Evolutionary conservation across 2,113 vertebrate species (phyloP).

Genomic region (Petroica traversi): DNA sequence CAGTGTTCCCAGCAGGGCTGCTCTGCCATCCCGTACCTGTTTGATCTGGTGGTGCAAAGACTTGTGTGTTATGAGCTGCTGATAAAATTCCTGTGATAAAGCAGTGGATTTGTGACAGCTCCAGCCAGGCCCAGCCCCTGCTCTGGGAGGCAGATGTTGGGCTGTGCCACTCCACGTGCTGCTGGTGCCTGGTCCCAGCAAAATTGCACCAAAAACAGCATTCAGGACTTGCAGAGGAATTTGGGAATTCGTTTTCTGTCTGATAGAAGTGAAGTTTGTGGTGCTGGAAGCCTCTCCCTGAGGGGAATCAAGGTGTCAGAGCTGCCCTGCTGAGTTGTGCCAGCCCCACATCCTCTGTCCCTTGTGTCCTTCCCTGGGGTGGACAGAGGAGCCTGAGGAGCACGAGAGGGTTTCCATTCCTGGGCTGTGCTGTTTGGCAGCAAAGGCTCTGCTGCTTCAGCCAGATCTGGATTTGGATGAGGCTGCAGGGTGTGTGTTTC

Average conservation of each 20-base stretch:
- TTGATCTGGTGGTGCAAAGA: constrained; percentile 54
- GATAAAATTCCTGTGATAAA: constrained; percentile 56
- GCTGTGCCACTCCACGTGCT: fast-evolving
- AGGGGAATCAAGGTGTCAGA: neutral
- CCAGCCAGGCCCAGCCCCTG: neutral
- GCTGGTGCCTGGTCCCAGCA: neutral
- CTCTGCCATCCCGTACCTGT: neutral
- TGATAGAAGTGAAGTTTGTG: neutral
- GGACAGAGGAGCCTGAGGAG: neutral
- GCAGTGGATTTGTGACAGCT: constrained; percentile 22
- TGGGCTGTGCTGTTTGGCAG: neutral
- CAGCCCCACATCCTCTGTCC: neutral
- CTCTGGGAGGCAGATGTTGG: constrained; percentile 55
- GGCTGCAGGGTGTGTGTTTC: neutral
- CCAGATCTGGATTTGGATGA: neutral
- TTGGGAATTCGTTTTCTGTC: neutral
- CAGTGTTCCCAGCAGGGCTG: too few relatives aligned
- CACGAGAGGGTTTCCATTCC: neutral
- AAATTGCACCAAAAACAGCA: neutral
- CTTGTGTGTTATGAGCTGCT: neutral
- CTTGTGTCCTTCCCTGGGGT: neutral
- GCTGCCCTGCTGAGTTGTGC: neutral
- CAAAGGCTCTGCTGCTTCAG: neutral
- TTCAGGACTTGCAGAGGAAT: neutral
- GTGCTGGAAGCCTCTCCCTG: neutral